Base-by-base conservation (phyloP, 1,140 invertebrate species). In the Schlechtendalia chinensis region DNA sequence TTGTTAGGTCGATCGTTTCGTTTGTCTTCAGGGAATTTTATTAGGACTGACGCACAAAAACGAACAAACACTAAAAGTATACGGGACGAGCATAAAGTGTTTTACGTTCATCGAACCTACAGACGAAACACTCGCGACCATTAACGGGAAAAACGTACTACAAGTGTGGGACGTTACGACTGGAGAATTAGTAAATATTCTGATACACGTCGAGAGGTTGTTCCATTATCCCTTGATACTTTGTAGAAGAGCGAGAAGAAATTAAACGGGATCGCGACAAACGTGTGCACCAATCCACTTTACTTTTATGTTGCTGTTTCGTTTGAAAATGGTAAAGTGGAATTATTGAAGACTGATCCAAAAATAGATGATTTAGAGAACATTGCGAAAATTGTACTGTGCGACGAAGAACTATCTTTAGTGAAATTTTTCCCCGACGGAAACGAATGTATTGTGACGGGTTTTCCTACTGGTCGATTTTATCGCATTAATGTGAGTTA, bases 311-410 rank as follows among this genome's bases (percentile, higher is more conserved):
- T 79, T 27, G 58, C 39, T 47, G 29, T 79, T 27, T 24, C 75
- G 45, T 79, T 79, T 61, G 27, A 59, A 27, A 63, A 50, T n/a
- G 75, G 75, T 19, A 79, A 79, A 63, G 27, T 79, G 19, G 75
- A 79, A 63, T 79, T 79, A 32, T 6, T 59, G 16, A 61, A 27
- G 24, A 59, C 22, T 29, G 32, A 50, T 79, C 24, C 58, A 8
- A 61, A 59, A 45, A 39, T 6, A 56, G 45, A 77, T 19, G 16
- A 11, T 45, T 45, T 77, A 50, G 58, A 79, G 16, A 11, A 24
- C 22, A 79, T 79, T 19, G 8, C 58, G 11, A 79, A 63, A 79
- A 50, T 79, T 24, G 75, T 79, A 27, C 24, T 79, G 17, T 79
- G 75, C 14, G 56, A 79, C 19, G 56, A 79, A 63, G 75, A 79